These are phyloP conservation scores for Zaprionus vittiger DNA, from an alignment of 1,140 invertebrate species.

Conservation along the genomic window DNA sequence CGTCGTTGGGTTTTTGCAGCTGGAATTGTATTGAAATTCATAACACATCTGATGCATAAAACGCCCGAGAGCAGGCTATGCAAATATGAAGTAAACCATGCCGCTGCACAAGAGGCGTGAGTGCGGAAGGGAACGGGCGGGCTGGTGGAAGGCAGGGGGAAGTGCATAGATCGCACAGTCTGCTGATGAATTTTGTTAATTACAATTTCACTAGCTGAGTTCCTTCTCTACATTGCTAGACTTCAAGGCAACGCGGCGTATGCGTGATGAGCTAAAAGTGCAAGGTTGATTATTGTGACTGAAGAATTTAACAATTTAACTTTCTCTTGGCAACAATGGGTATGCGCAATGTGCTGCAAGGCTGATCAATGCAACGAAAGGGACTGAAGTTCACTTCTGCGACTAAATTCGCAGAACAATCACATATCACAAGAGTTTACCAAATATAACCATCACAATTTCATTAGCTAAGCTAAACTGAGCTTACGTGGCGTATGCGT, in stretches of 20 bases:
- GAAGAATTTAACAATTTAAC: too few relatives aligned
- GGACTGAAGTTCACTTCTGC: too few relatives aligned
- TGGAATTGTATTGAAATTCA: constrained; percentile 73
- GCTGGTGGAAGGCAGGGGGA: not conserved
- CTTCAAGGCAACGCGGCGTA: constrained; percentile 1
- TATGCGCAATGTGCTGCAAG: too few relatives aligned
- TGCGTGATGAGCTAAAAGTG: not conserved
- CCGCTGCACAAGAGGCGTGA: not conserved
- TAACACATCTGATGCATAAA: constrained; percentile 81
- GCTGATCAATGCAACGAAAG: too few relatives aligned
- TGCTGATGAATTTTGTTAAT: constrained; percentile 71
- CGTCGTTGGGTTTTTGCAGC: constrained; percentile 25
- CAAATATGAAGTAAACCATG: constrained; percentile 72
- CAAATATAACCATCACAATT: too few relatives aligned
- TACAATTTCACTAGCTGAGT: constrained; percentile 53
- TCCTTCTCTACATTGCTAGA: not conserved
- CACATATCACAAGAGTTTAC: too few relatives aligned
- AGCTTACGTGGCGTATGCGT: too few relatives aligned
- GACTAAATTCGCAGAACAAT: too few relatives aligned
- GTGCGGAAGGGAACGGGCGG: not conserved
- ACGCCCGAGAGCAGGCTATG: constrained; percentile 71
- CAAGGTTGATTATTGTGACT: not conserved
- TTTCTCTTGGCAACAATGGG: too few relatives aligned
- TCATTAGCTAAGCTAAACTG: too few relatives aligned
- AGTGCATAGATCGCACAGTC: constrained; percentile 15